Base-by-base conservation (phyloP, 2,797 vertebrate species). In the Propithecus deckenii region DNA sequence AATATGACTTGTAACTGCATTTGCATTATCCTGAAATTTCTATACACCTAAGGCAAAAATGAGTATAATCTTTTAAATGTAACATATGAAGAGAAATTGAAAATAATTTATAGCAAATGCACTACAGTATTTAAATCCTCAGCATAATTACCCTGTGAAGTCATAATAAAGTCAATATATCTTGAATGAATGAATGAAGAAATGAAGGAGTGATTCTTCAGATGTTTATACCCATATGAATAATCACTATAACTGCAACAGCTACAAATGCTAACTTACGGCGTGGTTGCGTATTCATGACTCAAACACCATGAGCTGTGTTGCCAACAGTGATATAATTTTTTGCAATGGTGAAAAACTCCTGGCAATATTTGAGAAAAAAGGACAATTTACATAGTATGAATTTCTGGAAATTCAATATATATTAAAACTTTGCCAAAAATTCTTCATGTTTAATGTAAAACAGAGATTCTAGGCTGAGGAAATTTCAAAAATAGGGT, bases 361-460 rank as follows among this genome's bases (percentile, higher is more conserved):
- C 41, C 78, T 94, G 59, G 76, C 25, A 80, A 71, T 76, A 23
- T 81, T 81, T 88, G 35, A 61, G n/a, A 7, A 38, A 92, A 94
- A 86, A 67, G 57, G 75, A 55, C 59, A 72, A 46, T 92, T 90
- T 92, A 41, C 35, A 80, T n/a, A 95, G 38, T 52, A 80, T 76
- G 11, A 71, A 95, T 94, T 94, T 95, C 89, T 97, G 48, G 25
- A 94, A 89, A 86, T 93, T 81, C 41, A 89, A 20, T 75, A 52
- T 86, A 69, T 91, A 59, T 63, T 88, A 80, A 96, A 94, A 93
- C 10, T 30, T 86, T 75, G 50, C 55, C 65, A 85, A 85, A 87
- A 93, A 41, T 61, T 87, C 46, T 96, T 92, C n/a, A 48, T 76
- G 43, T 50, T 90, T 88, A 65, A 94, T 67, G 32, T 79, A 65